Percentiles rank a stretch among this genome's conserved stretches.
These are phyloP conservation scores for Therioaphis trifolii DNA, from an alignment of 2,888 invertebrate genomes.

Conservation along the genomic window DNA sequence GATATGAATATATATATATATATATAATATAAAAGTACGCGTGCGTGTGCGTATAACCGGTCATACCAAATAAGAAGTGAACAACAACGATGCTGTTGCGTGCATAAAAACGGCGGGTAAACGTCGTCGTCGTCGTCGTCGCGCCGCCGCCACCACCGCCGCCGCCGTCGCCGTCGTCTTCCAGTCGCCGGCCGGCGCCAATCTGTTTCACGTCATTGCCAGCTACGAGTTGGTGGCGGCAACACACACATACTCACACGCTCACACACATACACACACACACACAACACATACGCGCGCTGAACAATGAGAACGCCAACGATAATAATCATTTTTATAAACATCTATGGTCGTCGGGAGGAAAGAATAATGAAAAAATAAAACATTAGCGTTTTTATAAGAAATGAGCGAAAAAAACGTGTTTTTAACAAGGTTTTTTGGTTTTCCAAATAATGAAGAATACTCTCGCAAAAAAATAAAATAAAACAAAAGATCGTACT, in stretches of 20 bases:
- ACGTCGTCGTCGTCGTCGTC: constrained; percentile 9
- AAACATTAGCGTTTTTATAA: constrained; percentile 10
- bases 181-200: constrained; percentile 59
- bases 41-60: constrained; percentile 34
- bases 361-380: neutral
- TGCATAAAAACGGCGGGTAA: constrained; percentile 60
- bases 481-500: neutral
- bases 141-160: neutral
- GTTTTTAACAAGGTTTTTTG: neutral
- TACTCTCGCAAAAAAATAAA: neutral
- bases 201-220: constrained; percentile 58
- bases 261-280: neutral
- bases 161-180: constrained; percentile 7
- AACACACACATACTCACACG: neutral
- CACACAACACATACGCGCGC: neutral
- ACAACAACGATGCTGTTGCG: constrained; percentile 47
- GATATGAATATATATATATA: neutral
- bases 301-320: constrained; percentile 56
- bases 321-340: constrained; percentile 55
- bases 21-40: neutral
- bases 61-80: constrained; percentile 53
- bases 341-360: neutral
- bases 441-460: neutral
- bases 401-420: neutral
- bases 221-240: constrained; percentile 51